These are phyloP conservation scores for Coracias cyanogaster DNA, from an alignment of 2,797 vertebrate genomes.

Conservation along the genomic window DNA sequence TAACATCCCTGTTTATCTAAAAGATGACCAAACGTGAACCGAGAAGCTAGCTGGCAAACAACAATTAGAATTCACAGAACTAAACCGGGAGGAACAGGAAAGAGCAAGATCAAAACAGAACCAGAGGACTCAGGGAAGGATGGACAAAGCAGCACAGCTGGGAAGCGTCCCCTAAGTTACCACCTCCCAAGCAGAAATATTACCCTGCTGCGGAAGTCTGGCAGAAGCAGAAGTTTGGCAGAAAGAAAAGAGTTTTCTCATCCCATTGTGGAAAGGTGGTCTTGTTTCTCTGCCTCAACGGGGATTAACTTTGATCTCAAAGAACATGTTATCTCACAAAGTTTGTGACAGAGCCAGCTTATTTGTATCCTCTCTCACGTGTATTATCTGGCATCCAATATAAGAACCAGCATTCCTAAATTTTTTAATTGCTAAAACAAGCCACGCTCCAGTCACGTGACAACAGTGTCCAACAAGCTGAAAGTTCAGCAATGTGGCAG, in stretches of 20 bases:
- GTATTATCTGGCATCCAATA: background rate
- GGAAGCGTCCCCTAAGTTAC: background rate
- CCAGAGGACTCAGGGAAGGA: background rate
- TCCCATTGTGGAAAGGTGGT: background rate
- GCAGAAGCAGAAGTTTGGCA: background rate
- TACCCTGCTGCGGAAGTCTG: background rate
- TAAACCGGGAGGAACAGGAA: background rate
- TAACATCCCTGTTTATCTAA: background rate
- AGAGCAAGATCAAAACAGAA: background rate
- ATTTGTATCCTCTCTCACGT: background rate
- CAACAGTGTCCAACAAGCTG: rapidly evolving
- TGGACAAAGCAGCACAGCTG: background rate
- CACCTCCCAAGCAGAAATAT: background rate
- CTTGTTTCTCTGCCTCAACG: background rate
- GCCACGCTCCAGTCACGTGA: background rate
- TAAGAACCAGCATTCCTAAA: background rate
- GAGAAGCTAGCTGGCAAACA: background rate
- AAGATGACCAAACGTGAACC: background rate
- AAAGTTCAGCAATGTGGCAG: background rate
- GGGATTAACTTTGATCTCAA: background rate
- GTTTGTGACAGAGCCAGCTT: background rate
- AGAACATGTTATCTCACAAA: background rate
- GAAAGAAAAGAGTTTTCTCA: background rate
- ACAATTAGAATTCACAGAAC: background rate
- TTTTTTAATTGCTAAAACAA: background rate